Conservation (phyloP, 2,113 vertebrate genomes). For the Vireo altiloquus region DNA sequence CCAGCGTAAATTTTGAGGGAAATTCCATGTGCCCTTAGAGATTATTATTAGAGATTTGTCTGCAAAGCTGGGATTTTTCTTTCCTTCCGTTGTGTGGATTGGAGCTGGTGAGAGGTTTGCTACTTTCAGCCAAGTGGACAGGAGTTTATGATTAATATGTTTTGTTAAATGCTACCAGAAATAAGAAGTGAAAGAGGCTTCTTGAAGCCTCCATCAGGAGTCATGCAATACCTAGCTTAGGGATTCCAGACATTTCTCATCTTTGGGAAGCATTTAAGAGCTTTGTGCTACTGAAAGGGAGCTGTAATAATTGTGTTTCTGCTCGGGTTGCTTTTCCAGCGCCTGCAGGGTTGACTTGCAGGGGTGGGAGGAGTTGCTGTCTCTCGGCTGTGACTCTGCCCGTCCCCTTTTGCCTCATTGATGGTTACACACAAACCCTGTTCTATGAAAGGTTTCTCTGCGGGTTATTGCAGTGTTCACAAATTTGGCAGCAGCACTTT, state of each 20-base stretch:
- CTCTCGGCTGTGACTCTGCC: background rate
- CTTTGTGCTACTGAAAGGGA: background rate
- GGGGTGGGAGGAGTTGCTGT: background rate
- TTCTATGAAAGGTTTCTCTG: background rate
- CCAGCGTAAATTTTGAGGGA: background rate
- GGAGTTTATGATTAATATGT: background rate
- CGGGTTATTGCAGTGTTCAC: background rate
- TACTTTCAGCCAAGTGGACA: background rate
- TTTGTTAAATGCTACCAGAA: background rate
- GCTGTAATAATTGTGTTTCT: background rate
- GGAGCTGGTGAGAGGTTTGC: background rate
- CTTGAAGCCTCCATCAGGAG: background rate
- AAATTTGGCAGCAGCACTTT: accelerated
- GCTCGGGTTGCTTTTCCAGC: background rate
- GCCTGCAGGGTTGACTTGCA: background rate
- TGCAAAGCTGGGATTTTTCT: background rate
- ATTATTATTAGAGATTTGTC: background rate
- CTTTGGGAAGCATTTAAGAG: background rate
- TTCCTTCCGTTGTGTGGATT: background rate
- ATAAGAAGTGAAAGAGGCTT: background rate
- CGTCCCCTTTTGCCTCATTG: background rate
- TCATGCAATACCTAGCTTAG: background rate
- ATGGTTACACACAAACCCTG: accelerated
- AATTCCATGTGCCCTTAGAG: background rate
- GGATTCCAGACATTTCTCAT: background rate